Evolutionary conservation across 2,113 vertebrate genomes (phyloP).

Genomic region (Erinaceus europaeus): DNA sequence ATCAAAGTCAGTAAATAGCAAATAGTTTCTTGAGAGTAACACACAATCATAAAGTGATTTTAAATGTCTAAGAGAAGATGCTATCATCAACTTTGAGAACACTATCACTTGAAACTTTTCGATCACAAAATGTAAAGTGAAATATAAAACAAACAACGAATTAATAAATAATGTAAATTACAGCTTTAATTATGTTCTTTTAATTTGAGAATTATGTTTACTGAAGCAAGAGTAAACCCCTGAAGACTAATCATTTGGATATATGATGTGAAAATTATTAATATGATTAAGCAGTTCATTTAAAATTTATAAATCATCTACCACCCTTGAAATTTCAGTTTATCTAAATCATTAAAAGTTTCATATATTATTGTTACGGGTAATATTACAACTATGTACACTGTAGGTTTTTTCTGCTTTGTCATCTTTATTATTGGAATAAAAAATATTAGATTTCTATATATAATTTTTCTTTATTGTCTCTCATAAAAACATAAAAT

Average conservation of each 20-base stretch:
- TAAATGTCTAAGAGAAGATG: background rate
- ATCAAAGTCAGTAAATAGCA: background rate
- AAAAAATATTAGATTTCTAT: background rate
- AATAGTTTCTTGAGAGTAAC: background rate
- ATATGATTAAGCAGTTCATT: background rate
- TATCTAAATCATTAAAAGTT: conserved; percentile 3
- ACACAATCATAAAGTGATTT: background rate
- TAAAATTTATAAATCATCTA: conserved; percentile 29
- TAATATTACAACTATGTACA: background rate
- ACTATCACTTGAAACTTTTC: background rate
- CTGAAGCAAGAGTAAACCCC: background rate
- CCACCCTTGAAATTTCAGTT: background rate
- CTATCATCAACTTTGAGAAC: background rate
- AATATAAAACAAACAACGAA: conserved; percentile 7
- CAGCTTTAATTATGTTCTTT: background rate
- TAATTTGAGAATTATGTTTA: background rate
- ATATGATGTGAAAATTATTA: conserved; percentile 11
- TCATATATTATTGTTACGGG: background rate
- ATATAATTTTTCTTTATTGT: background rate
- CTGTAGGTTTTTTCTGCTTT: background rate
- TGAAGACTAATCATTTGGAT: background rate
- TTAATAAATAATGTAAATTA: background rate
- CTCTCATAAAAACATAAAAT: conserved; percentile 45
- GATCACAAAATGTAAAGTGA: background rate
- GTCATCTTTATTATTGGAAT: background rate